Evolutionary conservation across 1,140 invertebrate species (phyloP), one percentile per base, ranked within the genome.

Genomic region (Eupeodes corollae): DNA sequence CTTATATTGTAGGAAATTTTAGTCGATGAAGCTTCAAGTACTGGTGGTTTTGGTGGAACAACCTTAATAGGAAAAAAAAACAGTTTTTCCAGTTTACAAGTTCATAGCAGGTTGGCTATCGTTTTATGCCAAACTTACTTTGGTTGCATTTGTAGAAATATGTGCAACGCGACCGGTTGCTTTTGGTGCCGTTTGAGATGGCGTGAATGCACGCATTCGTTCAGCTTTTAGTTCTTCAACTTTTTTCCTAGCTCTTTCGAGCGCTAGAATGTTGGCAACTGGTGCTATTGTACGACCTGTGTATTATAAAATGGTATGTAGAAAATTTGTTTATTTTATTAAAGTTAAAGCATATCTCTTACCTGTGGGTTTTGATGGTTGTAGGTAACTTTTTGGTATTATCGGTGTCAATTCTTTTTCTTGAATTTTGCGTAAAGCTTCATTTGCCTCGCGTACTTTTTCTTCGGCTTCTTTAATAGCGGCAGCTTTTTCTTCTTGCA

Each of bases 1-100:
- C 90, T 76, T 43, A 91, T 78, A 55, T 86, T 90, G 32, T 80
- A 76, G 6, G 88, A 80, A 44, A 94, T 86, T 69, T 91, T 92
- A 13, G 84, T 83, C 41, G 79, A 80, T 13, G 84, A 72, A 44
- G 79, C 71, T 66, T 86, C 80, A 35, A 91, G 54, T 15, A 80
- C 76, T 30, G 73, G 69, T 1, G 79, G 79, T 50, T 75, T 70
- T 41, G 60, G 69, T 21, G 51, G 43, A 46, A 43, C 46, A 46
- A 5, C 15, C 47, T 5, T 44, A 1, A 50, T 52, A 15, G 48
- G 38, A 34, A 44, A 38, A 43, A 13, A 21, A 42, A 21, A 1
- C 11, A 42, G 9, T 10, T 18, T 18, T 45, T 34, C 31, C 1
- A n/a, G 9, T 18, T 34, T 38, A 45, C 12, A 38, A 38, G 34